Evolutionary conservation across 2,113 vertebrate species (phyloP), one percentile per base, ranked within the genome.

Genomic region (Parus major): DNA sequence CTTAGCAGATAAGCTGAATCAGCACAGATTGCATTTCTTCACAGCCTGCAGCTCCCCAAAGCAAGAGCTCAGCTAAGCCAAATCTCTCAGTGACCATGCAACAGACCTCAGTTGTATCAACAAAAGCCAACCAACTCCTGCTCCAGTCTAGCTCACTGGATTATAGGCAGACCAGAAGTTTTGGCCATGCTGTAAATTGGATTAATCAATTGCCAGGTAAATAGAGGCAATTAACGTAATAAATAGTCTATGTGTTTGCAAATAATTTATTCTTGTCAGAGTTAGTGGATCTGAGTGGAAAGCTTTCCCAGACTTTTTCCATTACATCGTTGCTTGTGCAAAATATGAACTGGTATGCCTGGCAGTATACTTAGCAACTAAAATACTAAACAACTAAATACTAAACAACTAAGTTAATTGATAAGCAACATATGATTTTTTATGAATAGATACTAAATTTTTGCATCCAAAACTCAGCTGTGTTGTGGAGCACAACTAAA

Each of bases 1-100:
- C 57, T 35, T 57, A 59, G 41, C 60, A 83, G 86, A 75, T 52
- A 57, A 81, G 64, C 92, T 94, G 82, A 92, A 84, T 95, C 64
- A 90, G 80, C 86, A 81, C 31, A 55, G 44, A 56, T 41, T 50
- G 15, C 15, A 14, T 83, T 73, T 83, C n/a, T 84, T 85, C 33
- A 19, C 28, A 81, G 69, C 23, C 70, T 61, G 52, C 35, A 83
- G 60, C 85, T 92, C 72, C n/a, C 71, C 63, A 29, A 23, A 64
- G 33, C 12, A 47, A 59, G 59, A 36, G 35, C 70, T 91, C 27
- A 63, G 42, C 23, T 55, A 55, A 73, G 29, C 68, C 1, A 0
- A 31, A 46, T 73, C 19, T 9, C 17, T 78, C 0, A 0, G 27
- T 71, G 68, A 46, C 52, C 20, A 1, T 36, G 49, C 6, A 41